Conservation (phyloP, 2,797 vertebrate genomes). For the Gobio occitaniae region DNA sequence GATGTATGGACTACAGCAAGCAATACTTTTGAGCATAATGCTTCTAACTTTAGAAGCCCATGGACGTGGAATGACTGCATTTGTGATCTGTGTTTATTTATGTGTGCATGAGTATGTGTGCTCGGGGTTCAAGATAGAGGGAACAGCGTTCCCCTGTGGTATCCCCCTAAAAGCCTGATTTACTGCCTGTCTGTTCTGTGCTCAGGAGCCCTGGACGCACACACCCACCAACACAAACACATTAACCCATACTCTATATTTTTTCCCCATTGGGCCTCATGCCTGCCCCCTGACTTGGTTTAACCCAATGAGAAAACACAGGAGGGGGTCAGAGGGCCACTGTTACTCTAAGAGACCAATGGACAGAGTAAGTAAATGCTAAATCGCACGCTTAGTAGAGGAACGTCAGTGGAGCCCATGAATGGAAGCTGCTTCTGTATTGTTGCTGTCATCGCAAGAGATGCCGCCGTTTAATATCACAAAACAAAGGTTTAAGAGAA, state of each 20-base stretch:
- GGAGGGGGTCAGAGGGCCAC: constrained; percentile 64
- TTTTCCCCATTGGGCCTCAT: constrained; percentile 63
- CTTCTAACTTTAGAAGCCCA: constrained; percentile 12
- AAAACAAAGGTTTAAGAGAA: constrained; percentile 22
- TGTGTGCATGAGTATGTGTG: constrained; percentile 62
- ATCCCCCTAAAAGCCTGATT: constrained; percentile 65
- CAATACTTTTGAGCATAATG: neutral
- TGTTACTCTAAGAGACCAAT: constrained; percentile 71
- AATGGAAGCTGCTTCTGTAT: constrained; percentile 39
- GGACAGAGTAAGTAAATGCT: constrained; percentile 71
- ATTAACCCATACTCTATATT: constrained; percentile 66
- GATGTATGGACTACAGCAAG: constrained; percentile 7
- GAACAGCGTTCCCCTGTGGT: constrained; percentile 67
- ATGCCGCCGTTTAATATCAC: neutral
- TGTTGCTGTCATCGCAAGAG: constrained; percentile 5
- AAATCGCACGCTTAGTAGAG: constrained; percentile 60
- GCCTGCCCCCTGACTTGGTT: constrained; percentile 57
- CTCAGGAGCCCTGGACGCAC: constrained; percentile 31
- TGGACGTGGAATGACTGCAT: constrained; percentile 49
- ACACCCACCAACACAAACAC: constrained; percentile 34
- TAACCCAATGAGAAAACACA: constrained; percentile 68
- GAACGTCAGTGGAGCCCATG: constrained; percentile 20
- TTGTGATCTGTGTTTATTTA: constrained; percentile 50
- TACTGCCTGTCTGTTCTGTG: constrained; percentile 69
- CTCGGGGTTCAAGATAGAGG: constrained; percentile 18